Base-by-base conservation (phyloP, 2,888 invertebrate genomes). In the Macropis europaea region DNA sequence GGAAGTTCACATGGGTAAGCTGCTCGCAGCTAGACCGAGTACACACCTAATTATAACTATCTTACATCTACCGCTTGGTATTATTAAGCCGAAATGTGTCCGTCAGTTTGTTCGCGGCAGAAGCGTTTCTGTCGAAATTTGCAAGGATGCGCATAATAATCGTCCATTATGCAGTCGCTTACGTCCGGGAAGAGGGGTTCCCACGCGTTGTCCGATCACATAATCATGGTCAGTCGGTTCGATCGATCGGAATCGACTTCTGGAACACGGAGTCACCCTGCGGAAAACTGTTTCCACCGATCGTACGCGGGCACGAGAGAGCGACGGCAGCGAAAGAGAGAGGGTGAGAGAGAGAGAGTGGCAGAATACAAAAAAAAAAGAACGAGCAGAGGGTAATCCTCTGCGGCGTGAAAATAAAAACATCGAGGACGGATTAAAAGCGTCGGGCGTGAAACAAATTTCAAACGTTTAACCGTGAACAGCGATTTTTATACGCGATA, bases 41-140 rank as follows among this genome's bases (percentile, higher is more conserved):
- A 83, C 86, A 82, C 79, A 83, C 86, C 88, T 89, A 89, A 89
- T 89, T 89, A 89, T 84, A 88, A 89, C 88, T 89, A 89, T 89
- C 89, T 89, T 85, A 82, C 87, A 89, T 89, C 88, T 88, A 86
- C 85, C 79, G 79, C 73, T 75, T 81, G 72, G 84, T 88, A 85
- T 88, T 77, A 79, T 79, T 79, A 77, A 59, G 61, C 60, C 62
- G 68, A 70, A 67, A 76, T 63, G 67, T 61, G 40, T 45, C 61
- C 70, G 63, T 59, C 64, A 32, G 47, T 60, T 64, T 61, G 61
- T 64, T 63, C 59, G 73, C 64, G 45, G 9, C 47, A 28, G 11
- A 62, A 79, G 70, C 72, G 67, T 67, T 47, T 42, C 82, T 74
- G 82, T 70, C 81, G 81, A 85, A 87, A 87, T 88, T 88, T 79